A percentile compares a stretch with the other conserved stretches of the same genome.
Conservation (phyloP, 2,113 vertebrate genomes). For the Lepus europaeus region DNA sequence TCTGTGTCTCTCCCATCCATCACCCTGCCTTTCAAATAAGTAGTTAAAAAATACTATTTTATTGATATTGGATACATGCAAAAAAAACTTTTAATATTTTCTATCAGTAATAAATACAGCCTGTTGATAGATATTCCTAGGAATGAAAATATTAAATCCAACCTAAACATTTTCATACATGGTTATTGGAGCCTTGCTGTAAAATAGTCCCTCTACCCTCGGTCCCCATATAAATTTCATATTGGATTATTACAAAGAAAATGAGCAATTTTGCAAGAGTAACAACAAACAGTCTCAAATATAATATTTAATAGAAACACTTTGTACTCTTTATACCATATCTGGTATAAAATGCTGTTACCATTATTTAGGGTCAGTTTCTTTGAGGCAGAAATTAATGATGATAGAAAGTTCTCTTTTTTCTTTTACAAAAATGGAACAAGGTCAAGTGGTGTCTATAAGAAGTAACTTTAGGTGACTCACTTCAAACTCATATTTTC, state of each 20-base stretch:
- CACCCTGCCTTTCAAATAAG: no score
- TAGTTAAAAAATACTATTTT: neutral
- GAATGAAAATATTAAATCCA: neutral
- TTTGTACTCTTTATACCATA: slow-evolving; percentile 46
- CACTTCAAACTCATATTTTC: slow-evolving; percentile 36
- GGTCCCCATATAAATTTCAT: neutral
- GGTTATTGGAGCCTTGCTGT: neutral
- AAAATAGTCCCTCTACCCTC: neutral
- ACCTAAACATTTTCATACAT: neutral
- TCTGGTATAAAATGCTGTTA: slow-evolving; percentile 48
- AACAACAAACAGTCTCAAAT: slow-evolving; percentile 3
- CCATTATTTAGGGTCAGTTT: slow-evolving; percentile 42
- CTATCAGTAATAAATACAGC: neutral
- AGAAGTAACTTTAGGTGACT: slow-evolving; percentile 62
- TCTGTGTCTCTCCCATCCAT: no score
- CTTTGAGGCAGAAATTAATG: slow-evolving; percentile 42
- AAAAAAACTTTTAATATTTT: neutral
- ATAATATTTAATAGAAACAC: slow-evolving; percentile 3
- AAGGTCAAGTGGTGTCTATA: slow-evolving; percentile 36
- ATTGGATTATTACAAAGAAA: neutral
- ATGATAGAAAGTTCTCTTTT: slow-evolving; percentile 38
- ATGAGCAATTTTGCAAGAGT: neutral
- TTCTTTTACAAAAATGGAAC: slow-evolving; percentile 3
- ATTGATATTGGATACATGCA: neutral
- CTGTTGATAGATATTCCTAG: neutral